These are phyloP conservation scores for Nyctibius grandis DNA, from an alignment of 2,797 vertebrate genomes.

Conservation along the genomic window DNA sequence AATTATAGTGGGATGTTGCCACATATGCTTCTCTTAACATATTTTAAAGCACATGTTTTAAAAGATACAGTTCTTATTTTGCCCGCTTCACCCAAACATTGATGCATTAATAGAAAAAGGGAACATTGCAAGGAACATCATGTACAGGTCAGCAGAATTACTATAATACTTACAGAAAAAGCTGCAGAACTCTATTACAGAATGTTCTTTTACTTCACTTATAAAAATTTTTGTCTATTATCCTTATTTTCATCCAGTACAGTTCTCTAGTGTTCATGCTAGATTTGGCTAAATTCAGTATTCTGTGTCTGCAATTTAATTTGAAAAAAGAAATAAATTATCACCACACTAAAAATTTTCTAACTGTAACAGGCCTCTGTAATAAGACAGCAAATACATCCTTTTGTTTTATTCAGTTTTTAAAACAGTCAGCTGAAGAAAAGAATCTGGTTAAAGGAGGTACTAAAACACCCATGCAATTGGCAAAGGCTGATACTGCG, in stretches of 20 bases:
- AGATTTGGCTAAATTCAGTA: not conserved
- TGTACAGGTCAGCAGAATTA: conserved; percentile 26
- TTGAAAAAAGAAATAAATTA: not conserved
- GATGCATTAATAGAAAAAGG: not conserved
- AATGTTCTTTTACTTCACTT: conserved; percentile 33
- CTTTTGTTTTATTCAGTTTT: not conserved
- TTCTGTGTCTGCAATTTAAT: not conserved
- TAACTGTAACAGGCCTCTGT: not conserved
- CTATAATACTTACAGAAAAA: not conserved
- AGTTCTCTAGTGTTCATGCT: not conserved
- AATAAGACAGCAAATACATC: not conserved
- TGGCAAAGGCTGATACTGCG: not conserved
- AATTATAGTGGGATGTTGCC: not conserved
- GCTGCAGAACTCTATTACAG: conserved; percentile 8
- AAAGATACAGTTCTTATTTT: not conserved
- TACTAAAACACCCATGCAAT: not conserved
- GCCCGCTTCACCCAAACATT: not conserved
- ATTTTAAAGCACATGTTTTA: not conserved
- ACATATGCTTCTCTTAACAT: not conserved
- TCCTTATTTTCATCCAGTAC: not conserved
- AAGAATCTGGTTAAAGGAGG: not conserved
- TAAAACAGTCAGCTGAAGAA: not conserved
- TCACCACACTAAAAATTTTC: not conserved
- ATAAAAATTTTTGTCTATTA: not conserved
- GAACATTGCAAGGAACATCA: conserved; percentile 16